Evolutionary conservation across 92 coral and sea anemone genomes (phyloP).

Genomic region (Porites cylindrica): DNA sequence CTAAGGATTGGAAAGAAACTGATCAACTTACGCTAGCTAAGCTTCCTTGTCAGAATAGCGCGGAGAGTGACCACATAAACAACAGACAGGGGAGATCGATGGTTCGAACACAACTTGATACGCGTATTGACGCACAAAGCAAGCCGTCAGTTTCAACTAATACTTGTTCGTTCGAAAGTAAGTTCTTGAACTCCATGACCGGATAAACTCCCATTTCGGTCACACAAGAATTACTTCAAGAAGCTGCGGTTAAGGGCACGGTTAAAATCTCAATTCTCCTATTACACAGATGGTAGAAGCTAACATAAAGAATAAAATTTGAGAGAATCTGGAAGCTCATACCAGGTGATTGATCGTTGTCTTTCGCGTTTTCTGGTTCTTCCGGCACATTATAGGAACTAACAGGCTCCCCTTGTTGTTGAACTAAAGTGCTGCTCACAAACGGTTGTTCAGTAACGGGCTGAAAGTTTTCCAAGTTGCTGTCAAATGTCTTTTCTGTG

Average conservation of each 20-base stretch:
- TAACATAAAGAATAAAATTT: slow-evolving; percentile 51
- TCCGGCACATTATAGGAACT: slow-evolving; percentile 8
- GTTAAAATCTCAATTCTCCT: slow-evolving; percentile 76
- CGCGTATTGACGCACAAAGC: too few relatives aligned
- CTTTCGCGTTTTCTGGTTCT: slow-evolving; percentile 47
- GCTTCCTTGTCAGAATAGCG: too few relatives aligned
- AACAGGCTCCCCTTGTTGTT: slow-evolving; percentile 21
- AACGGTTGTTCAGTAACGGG: slow-evolving; percentile 40
- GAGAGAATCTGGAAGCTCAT: slow-evolving; percentile 99
- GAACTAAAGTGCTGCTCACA: slow-evolving; percentile 35
- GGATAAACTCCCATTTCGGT: not conserved
- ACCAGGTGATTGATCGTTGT: slow-evolving; percentile 64
- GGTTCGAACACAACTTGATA: too few relatives aligned
- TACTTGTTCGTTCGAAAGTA: too few relatives aligned
- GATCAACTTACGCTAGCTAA: too few relatives aligned
- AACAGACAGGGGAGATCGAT: too few relatives aligned
- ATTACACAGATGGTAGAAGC: slow-evolving; percentile 41
- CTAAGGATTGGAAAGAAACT: too few relatives aligned
- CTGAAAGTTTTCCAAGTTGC: slow-evolving; percentile 57
- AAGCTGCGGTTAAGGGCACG: not conserved
- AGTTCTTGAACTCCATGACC: not conserved
- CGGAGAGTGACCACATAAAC: too few relatives aligned
- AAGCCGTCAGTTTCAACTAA: too few relatives aligned
- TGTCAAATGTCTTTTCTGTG: slow-evolving; percentile 54
- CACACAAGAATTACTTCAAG: not conserved